Base-by-base conservation (phyloP, 1,140 invertebrate species). In the Archegozetes longisetosus region DNA sequence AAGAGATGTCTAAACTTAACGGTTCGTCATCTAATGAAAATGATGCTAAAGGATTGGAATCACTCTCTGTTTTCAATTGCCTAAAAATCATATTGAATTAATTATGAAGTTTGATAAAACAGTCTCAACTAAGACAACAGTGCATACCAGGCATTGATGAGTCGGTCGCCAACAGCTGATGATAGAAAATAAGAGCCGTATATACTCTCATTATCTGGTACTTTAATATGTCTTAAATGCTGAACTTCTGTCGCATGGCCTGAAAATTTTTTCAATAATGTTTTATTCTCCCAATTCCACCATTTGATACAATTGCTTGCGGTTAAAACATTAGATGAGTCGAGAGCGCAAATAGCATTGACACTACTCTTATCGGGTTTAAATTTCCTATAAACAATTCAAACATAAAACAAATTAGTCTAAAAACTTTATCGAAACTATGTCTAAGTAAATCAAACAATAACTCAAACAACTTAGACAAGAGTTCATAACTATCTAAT, bases 21-120 rank as follows among this genome's bases (percentile, higher is more conserved):
- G 54, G 54, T 47, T 55, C 28, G 40, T 55, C 54, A 55, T 55
- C 54, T 1, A 55, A 9, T 20, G 28, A 23, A 55, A 55, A 47
- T 2, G 17, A 40, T 1, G 54, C 54, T 9, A 55, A 22, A 22
- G 54, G 46, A 24, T 55, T 54, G 2, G 53, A 48, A n/a, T 14
- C 46, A n/a, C 22, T 48, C 17, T 48, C 22, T 22, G 2, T 48
- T 48, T 48, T 2, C 1, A 22, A 48, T n/a, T 2, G 46, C 2
- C 17, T 23, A 13, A 26, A 24, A 13, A 24, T 54, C 2, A 24
- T 25, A 4, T 29, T 54, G 14, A 27, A 28, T 25, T 28, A 54
- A 54, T 54, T 54, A 17, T 28, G 26, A 28, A 27, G 17, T 27
- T 20, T 1, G 4, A 54, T 28, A 27, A 24, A 12, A 17, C 4